phyloP scores from a whole-genome alignment of 2,797 vertebrate species.

The Limosa lapponica region DNA sequence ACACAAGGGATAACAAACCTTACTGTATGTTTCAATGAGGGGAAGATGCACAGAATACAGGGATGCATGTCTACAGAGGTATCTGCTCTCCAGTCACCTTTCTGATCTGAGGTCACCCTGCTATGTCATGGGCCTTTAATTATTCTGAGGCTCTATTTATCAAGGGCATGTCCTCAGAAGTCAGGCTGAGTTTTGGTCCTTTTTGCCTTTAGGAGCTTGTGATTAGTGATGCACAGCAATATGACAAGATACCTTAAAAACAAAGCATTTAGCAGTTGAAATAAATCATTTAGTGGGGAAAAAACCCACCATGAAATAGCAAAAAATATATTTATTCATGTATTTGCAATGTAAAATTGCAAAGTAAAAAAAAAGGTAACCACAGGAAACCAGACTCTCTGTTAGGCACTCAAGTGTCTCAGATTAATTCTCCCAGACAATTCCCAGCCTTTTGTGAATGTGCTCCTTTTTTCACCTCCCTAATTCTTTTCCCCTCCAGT shows the following conservation, averaged over 20 bases:
- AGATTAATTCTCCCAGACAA: neutral
- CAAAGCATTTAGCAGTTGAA: neutral
- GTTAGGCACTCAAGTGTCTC: neutral
- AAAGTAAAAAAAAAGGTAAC: neutral
- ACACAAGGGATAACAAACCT: rapidly evolving
- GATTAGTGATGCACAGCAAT: rapidly evolving
- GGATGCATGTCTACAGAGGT: neutral
- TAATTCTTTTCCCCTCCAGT: constrained; percentile 9
- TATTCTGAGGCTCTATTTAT: neutral
- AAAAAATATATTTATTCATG: neutral
- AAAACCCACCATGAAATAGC: neutral
- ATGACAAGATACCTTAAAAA: neutral
- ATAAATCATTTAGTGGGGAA: neutral
- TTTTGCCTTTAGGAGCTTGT: neutral
- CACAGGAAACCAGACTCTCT: neutral
- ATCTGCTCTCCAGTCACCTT: neutral
- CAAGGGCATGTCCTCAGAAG: neutral
- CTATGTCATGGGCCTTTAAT: neutral
- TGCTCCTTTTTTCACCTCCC: constrained; percentile 1
- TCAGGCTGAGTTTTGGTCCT: neutral
- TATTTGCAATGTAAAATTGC: neutral
- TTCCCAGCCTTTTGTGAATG: constrained; percentile 27
- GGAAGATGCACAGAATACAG: neutral
- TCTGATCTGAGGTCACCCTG: neutral
- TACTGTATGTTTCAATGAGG: neutral